Evolutionary conservation across 2,797 vertebrate genomes (phyloP).

Genomic region (Labroides dimidiatus): DNA sequence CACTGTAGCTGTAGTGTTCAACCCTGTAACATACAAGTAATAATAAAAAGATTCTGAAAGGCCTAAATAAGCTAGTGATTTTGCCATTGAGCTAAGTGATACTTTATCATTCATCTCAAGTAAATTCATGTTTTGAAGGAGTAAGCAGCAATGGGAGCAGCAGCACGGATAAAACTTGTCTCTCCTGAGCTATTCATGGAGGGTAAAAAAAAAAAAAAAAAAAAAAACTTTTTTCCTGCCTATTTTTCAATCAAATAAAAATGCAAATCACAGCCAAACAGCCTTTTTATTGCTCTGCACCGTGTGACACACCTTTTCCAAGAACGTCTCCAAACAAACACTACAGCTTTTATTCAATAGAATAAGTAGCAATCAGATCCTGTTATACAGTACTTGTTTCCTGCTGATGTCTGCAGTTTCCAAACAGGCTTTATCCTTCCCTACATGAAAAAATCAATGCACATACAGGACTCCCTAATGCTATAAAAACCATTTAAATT

Average conservation of each 20-base stretch:
- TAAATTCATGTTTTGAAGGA: not conserved
- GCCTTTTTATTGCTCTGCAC: not conserved
- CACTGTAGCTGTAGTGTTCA: no score
- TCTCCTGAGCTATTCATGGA: not conserved
- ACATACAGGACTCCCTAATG: conserved; percentile 40
- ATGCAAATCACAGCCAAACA: no score
- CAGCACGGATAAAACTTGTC: not conserved
- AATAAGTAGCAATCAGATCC: conserved; percentile 17
- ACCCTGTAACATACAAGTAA: no score
- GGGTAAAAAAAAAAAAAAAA: no score
- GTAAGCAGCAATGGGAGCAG: not conserved
- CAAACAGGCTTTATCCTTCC: conserved; percentile 12
- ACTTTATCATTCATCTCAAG: not conserved
- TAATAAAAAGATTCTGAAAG: no score
- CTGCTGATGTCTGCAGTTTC: conserved; percentile 36
- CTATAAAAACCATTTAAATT: conserved; percentile 48
- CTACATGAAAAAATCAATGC: conserved; percentile 50
- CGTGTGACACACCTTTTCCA: not conserved
- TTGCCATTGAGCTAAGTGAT: not conserved
- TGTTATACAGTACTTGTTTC: conserved; percentile 22
- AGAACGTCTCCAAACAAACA: conserved; percentile 7
- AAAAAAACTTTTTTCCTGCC: no score
- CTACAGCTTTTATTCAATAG: not conserved
- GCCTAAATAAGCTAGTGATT: no score
- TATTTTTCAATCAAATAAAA: conserved; percentile 4